Evolutionary conservation across 2,888 invertebrate genomes (phyloP), one percentile per base, ranked within the genome.

Genomic region (Petrolisthes manimaculis): DNA sequence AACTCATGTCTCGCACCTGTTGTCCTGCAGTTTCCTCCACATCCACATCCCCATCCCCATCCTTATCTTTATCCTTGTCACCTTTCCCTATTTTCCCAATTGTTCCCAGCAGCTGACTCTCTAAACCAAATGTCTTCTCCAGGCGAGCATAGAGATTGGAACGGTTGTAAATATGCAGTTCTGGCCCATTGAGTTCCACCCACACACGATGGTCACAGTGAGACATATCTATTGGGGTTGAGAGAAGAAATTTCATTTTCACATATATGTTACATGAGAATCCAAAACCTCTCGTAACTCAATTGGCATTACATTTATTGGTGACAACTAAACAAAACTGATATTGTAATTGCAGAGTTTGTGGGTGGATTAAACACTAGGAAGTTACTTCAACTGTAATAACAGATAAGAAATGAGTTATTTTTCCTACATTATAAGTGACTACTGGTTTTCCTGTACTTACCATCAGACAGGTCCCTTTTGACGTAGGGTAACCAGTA

Each of bases 401-500:
- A n/a, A n/a, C n/a, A n/a, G n/a, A n/a, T n/a, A n/a, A n/a, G n/a
- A n/a, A n/a, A n/a, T n/a, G n/a, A n/a, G n/a, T n/a, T n/a, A 21
- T 9, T 24, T 37, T 81, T 8, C 83, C 74, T 67, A 80, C 79
- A 12, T 71, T 81, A 84, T 84, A 81, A 37, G 24, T 85, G 12
- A 14, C 82, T 12, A 9, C 24, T 88, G 89, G 6, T 18, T 24
- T n/a, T 37, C 37, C 37, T 37, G 37, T 74, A 56, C 91, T 92
- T 93, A 97, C 98, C 98, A 95, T 98, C 98, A 84, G 97, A 97
- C 69, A 97, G 96, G 94, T 98, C 97, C 93, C 97, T 98, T 82
- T 97, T 97, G 83, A 98, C 96, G 93, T 98, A 98, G 67, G 97
- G 96, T 91, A 97, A 95, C 99, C 99, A 99, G 97, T 98, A 99